Percentiles rank a stretch among this genome's conserved stretches.
Conservation (phyloP, 2,113 vertebrate species). For the Conger conger region DNA sequence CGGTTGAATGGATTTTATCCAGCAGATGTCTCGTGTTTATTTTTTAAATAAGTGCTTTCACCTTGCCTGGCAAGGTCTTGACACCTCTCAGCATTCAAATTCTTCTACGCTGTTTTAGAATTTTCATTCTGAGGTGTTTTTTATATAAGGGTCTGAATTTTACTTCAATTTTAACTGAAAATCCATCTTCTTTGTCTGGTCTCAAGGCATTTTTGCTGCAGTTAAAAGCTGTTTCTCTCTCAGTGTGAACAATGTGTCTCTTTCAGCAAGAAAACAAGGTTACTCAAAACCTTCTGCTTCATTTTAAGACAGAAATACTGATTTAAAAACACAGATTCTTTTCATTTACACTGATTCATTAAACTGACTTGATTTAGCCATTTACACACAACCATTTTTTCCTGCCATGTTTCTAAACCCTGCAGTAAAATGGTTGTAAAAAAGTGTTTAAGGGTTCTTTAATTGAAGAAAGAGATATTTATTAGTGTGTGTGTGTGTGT, state of each 20-base stretch:
- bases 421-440: background rate
- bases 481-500: background rate
- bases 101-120: background rate
- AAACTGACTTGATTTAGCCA: background rate
- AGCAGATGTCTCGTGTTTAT: background rate
- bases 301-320: background rate
- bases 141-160: background rate
- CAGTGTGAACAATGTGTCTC: background rate
- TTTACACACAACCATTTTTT: background rate
- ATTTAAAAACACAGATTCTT: background rate
- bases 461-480: too few species aligned
- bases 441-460: background rate
- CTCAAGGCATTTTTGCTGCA: constrained; percentile 1
- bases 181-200: background rate
- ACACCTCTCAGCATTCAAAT: background rate
- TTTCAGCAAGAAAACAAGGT: background rate
- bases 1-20: background rate
- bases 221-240: background rate
- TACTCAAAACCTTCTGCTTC: background rate
- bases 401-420: background rate
- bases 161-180: too few species aligned
- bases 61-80: background rate
- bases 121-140: background rate
- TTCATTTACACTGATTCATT: background rate
- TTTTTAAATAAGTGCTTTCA: background rate